A percentile compares a stretch with the other conserved stretches of the same genome.
Evolutionary conservation across 2,888 invertebrate genomes (phyloP).

Genomic region (Caenorhabditis sulstoni): DNA sequence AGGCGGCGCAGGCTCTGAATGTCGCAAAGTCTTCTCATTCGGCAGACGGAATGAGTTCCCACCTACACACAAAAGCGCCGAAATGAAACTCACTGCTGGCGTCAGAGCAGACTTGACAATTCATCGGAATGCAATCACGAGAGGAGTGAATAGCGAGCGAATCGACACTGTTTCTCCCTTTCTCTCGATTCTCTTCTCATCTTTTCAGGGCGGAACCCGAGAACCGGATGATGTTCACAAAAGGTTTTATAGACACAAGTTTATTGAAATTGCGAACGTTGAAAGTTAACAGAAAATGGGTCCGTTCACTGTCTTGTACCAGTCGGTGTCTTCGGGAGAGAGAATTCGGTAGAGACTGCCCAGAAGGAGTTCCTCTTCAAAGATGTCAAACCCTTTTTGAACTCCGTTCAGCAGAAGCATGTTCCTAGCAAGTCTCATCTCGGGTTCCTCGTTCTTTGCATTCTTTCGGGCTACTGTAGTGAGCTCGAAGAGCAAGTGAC

Average conservation of each 20-base stretch:
- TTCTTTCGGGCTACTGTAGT: background rate
- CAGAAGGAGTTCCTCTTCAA: background rate
- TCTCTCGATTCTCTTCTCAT: no score
- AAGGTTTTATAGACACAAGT: background rate
- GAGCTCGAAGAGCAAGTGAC: background rate
- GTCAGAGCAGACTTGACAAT: background rate
- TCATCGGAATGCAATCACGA: background rate
- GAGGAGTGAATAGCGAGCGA: no score
- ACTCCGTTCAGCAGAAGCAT: background rate
- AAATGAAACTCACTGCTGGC: background rate
- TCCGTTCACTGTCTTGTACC: background rate
- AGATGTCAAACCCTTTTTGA: background rate
- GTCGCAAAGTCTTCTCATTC: background rate
- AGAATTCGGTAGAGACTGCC: background rate
- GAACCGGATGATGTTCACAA: background rate
- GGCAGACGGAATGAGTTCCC: background rate
- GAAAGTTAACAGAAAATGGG: background rate
- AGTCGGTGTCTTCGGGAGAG: conserved; percentile 1
- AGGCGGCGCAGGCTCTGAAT: no score
- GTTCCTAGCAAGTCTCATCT: background rate
- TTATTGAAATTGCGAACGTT: no score
- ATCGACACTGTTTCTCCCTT: no score
- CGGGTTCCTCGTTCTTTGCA: background rate
- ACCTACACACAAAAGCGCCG: background rate
- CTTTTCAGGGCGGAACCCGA: no score